Percentiles rank a stretch among this genome's conserved stretches.
phyloP scores from a whole-genome alignment of 2,113 vertebrate genomes.

The human region DNA sequence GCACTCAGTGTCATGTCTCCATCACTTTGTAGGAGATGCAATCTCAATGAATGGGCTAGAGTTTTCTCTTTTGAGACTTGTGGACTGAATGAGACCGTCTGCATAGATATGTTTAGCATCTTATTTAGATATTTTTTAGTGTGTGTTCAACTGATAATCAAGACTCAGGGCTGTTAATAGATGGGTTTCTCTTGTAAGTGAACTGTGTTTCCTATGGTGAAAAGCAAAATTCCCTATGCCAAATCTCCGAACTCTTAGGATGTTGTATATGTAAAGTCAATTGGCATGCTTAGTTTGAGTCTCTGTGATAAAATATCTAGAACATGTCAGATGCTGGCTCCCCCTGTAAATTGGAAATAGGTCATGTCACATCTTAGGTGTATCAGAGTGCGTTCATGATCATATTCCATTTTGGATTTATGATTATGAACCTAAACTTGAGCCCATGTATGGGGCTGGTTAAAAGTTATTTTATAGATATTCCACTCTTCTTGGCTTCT shows the following conservation, averaged over 20 bases:
- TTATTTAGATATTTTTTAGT: constrained; percentile 77
- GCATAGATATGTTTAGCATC: constrained; percentile 73
- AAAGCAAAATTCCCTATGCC: constrained; percentile 25
- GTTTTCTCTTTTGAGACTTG: constrained; percentile 70
- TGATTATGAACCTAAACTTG: not conserved
- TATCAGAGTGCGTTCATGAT: not conserved
- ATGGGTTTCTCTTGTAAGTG: constrained; percentile 68
- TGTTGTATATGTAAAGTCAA: not conserved
- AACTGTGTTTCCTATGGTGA: constrained; percentile 69
- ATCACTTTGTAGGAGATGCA: constrained; percentile 51
- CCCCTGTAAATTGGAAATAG: not conserved
- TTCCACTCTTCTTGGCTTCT: not conserved
- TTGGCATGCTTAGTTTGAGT: constrained; percentile 17
- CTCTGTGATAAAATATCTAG: constrained; percentile 14
- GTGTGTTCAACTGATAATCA: constrained; percentile 82
- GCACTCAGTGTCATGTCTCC: constrained; percentile 43
- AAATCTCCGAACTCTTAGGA: constrained; percentile 12
- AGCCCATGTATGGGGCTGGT: not conserved
- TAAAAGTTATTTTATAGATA: not conserved
- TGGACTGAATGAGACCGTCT: constrained; percentile 78
- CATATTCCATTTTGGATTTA: not conserved
- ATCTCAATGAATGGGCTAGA: constrained; percentile 67
- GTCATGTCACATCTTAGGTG: not conserved
- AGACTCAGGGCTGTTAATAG: constrained; percentile 72
- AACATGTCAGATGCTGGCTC: not conserved